A percentile compares a stretch with the other conserved stretches of the same genome.
Evolutionary conservation across 2,797 vertebrate genomes (phyloP).

Genomic region (Parambassis ranga): DNA sequence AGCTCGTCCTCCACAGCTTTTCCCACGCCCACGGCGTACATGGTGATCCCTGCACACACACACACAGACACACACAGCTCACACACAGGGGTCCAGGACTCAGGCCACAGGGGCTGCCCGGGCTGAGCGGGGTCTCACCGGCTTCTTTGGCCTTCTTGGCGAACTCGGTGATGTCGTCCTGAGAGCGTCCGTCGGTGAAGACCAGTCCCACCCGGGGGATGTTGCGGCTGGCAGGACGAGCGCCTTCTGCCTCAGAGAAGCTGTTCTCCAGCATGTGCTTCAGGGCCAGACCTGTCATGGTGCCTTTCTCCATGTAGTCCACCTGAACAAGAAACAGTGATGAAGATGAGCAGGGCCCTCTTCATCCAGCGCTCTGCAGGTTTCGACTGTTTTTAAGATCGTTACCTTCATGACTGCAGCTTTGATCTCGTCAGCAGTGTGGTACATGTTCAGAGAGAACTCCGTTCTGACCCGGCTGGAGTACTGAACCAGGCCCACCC

Average conservation of each 20-base stretch:
- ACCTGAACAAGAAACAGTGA: conserved; percentile 57
- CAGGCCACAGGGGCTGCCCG: too few species aligned
- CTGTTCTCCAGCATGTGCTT: conserved; percentile 96
- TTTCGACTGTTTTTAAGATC: neutral
- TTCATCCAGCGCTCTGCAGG: accelerated
- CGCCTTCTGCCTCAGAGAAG: conserved; percentile 91
- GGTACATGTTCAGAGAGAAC: conserved; percentile 91
- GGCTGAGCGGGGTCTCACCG: conserved; percentile 70
- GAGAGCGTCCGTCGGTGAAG: conserved; percentile 96
- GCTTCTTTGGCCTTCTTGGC: conserved; percentile 91
- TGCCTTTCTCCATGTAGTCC: conserved; percentile 97
- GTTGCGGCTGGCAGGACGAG: conserved; percentile 81
- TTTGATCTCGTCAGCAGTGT: conserved; percentile 88
- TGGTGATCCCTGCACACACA: conserved; percentile 84
- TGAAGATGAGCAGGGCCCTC: neutral
- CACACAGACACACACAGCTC: neutral
- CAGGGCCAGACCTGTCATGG: conserved; percentile 95
- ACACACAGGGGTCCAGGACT: accelerated
- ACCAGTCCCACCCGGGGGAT: conserved; percentile 90
- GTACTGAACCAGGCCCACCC: conserved; percentile 93
- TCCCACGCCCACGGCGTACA: conserved; percentile 96
- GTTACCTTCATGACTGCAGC: conserved; percentile 86
- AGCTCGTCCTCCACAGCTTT: conserved; percentile 96
- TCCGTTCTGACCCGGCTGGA: conserved; percentile 94
- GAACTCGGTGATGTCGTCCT: conserved; percentile 94